Base-by-base conservation (phyloP, 2,888 invertebrate species). In the Nudaria mundana region DNA sequence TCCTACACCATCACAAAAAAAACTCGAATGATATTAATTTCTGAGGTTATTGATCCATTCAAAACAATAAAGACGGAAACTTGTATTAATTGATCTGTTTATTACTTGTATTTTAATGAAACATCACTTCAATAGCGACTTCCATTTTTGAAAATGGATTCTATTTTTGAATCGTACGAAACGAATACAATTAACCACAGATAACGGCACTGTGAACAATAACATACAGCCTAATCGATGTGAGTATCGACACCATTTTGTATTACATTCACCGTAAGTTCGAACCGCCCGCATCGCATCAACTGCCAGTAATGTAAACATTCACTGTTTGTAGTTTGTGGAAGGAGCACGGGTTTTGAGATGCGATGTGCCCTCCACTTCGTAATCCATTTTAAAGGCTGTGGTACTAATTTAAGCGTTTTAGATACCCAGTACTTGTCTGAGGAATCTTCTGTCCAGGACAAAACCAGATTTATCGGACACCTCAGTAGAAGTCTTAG, bases 261-360 rank as follows among this genome's bases (percentile, higher is more conserved):
- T 51, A 34, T 38, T 29, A 44, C 30, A 47, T 50, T 40, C 12
- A 37, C 45, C 1, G 18, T 48, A 52, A 48, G 39, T 47, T 43
- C 56, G 37, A 42, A 40, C 29, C 49, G 36, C 26, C 41, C 28
- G 37, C 36, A 31, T 39, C 40, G 42, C 40, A 45, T 60, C 61
- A 59, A 50, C 57, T 60, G 64, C 44, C 37, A 16, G 31, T 30
- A 43, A 52, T 22, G 48, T 47, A 50, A 52, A 49, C 52, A 55
- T 12, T 32, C 5, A 30, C 43, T 11, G 11, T 42, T 34, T 56
- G 32, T 60, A 16, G 7, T 15, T 10, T 14, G 5, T 14, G 35
- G 11, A n/a, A n/a, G n/a, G n/a, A 40, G 25, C 30, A 35, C 30
- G 22, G 37, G 34, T n/a, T 30, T 40, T 28, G 25, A 26, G 8